These are phyloP conservation scores for Phrynocephalus forsythii DNA, from an alignment of 2,797 vertebrate genomes.

Conservation along the genomic window DNA sequence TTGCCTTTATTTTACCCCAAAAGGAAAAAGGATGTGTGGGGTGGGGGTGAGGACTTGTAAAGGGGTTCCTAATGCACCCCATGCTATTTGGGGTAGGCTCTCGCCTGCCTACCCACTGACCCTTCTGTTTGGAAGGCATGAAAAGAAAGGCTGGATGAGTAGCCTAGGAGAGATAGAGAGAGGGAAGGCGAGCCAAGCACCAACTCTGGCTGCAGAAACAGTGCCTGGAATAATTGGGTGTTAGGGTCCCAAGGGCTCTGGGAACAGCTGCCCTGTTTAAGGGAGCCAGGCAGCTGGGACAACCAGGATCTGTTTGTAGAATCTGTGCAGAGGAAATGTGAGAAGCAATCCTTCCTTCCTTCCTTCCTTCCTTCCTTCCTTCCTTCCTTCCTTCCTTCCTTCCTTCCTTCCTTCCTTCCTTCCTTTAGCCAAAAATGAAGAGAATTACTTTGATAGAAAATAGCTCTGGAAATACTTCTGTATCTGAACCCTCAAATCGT, in stretches of 20 bases:
- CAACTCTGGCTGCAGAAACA: not conserved
- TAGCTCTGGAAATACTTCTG: not conserved
- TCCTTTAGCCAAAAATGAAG: too few species aligned
- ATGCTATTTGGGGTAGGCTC: not conserved
- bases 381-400: not conserved
- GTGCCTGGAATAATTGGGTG: slow-evolving; percentile 12
- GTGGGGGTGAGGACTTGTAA: not conserved
- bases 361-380: not conserved
- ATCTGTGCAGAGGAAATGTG: not conserved
- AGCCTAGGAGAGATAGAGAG: not conserved
- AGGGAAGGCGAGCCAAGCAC: not conserved
- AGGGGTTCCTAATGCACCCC: slow-evolving; percentile 10
- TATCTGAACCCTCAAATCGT: not conserved
- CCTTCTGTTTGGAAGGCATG: slow-evolving; percentile 4
- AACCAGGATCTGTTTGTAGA: not conserved
- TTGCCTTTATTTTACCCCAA: slow-evolving; percentile 45
- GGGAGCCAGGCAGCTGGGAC: slow-evolving; percentile 10
- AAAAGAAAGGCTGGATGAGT: not conserved
- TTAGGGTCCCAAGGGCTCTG: slow-evolving; percentile 1
- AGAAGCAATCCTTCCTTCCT: not conserved
- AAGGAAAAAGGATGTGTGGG: slow-evolving; percentile 15
- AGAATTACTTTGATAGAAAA: not conserved
- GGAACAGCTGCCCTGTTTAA: not conserved
- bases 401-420: not conserved
- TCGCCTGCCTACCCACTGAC: not conserved